phyloP scores from a whole-genome alignment of 2,113 vertebrate species.

The Paradisaea rubra region DNA sequence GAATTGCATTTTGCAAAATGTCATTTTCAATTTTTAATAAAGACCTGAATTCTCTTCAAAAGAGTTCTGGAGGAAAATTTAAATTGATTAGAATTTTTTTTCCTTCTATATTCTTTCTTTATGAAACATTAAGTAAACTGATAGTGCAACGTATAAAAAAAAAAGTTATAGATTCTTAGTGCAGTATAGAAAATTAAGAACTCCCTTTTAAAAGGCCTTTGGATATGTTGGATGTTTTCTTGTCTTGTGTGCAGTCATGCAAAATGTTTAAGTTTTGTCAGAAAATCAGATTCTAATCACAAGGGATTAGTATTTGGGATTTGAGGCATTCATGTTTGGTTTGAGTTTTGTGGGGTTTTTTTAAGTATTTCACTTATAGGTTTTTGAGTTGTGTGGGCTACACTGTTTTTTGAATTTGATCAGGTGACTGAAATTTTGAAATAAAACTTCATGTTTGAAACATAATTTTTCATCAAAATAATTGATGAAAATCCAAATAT shows the following conservation, averaged over 20 bases:
- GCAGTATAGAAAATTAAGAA: not conserved
- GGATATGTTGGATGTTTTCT: too few relatives aligned
- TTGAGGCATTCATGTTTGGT: rapidly evolving
- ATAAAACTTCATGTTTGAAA: not conserved
- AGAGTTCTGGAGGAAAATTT: not conserved
- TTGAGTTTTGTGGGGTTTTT: too few relatives aligned
- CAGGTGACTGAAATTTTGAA: not conserved
- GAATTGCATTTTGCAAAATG: not conserved
- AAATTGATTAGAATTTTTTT: not conserved
- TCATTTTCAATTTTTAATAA: not conserved
- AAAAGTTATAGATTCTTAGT: not conserved
- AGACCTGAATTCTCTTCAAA: not conserved
- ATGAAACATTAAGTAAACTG: not conserved
- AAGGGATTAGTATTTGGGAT: not conserved
- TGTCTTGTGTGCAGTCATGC: too few relatives aligned
- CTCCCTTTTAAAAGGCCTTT: not conserved
- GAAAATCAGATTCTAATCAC: not conserved
- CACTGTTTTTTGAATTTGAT: not conserved
- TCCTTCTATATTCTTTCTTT: not conserved
- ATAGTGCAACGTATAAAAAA: not conserved
- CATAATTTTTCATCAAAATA: too few relatives aligned
- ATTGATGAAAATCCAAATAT: not conserved
- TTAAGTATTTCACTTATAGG: not conserved
- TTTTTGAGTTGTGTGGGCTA: not conserved
- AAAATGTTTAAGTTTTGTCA: not conserved